phyloP scores from a whole-genome alignment of 1,140 invertebrate genomes.

The Leptinotarsa undecemlineata region DNA sequence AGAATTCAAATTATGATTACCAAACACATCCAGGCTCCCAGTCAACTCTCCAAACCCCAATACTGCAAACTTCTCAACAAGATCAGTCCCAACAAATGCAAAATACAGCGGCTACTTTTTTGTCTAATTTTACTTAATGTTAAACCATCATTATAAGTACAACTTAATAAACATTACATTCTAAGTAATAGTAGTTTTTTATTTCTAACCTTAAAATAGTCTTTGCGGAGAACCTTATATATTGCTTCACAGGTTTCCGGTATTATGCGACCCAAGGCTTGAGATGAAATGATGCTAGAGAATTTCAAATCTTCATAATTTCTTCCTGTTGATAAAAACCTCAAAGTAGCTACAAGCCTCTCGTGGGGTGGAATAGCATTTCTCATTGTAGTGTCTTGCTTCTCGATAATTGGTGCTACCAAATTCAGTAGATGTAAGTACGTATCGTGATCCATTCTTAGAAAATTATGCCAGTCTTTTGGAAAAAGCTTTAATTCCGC shows the following conservation, averaged over 20 bases:
- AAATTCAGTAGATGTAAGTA: constrained; percentile 36
- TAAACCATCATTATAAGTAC: background rate
- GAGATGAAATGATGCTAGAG: constrained; percentile 52
- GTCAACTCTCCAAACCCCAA: background rate
- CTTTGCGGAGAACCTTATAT: constrained; percentile 23
- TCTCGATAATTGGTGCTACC: constrained; percentile 27
- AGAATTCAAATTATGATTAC: background rate
- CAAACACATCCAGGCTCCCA: no score
- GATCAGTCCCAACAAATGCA: background rate
- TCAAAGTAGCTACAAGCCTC: constrained; percentile 31
- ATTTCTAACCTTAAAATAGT: constrained; percentile 31
- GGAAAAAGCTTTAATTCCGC: constrained; percentile 39
- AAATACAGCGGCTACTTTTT: background rate
- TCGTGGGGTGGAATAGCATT: constrained; percentile 30
- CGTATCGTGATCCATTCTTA: constrained; percentile 44
- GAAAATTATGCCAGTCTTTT: constrained; percentile 44
- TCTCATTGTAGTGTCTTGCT: constrained; percentile 29
- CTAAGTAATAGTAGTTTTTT: background rate
- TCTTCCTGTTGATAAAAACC: constrained; percentile 28
- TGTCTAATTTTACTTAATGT: background rate
- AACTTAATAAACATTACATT: background rate
- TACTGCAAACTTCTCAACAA: background rate
- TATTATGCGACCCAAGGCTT: constrained; percentile 48
- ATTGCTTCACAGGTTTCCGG: constrained; percentile 49
- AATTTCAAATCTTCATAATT: constrained; percentile 52